Evolutionary conservation across 2,113 vertebrate species (phyloP), one percentile per base, ranked within the genome.

Genomic region (Oxyura jamaicensis): DNA sequence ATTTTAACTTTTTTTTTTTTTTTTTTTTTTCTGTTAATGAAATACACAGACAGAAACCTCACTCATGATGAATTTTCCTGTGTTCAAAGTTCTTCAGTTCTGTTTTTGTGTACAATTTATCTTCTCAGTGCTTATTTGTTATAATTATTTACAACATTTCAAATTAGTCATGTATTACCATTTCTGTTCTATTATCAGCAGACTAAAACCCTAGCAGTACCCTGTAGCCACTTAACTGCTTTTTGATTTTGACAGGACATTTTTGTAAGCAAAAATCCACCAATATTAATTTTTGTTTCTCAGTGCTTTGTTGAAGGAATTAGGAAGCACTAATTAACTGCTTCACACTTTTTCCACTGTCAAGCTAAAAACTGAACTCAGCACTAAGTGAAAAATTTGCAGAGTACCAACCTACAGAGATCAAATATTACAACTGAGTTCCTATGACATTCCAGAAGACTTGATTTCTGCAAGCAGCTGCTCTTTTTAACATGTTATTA

Each of bases 391-490:
- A 78, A 82, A 87, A 88, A 53, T 68, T 75, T 86, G 18, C 26
- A 46, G 31, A 16, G 18, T 79, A 36, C 48, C 28, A 75, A 17
- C 11, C 33, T 69, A 28, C 62, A 81, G 78, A 81, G 68, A 66
- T 74, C 53, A 87, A 85, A 66, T 72, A 5, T 83, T 96, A 83
- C 42, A 28, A 4, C 3, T 65, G 56, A 88, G 48, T 41, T 17
- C 11, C 25, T 48, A 29, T 50, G 66, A 86, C 48, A 58, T 26
- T 56, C 48, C 68, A 73, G 23, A 62, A 50, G 86, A 77, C 14
- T 68, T 60, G 44, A 84, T 81, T 96, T 94, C 91, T 79, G 26
- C 17, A 75, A 83, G 53, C 35, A 86, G 62, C 62, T 93, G 28
- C 28, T 69, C 41, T 83, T 74, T 84, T 88, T 22, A 18, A 83